phyloP scores from a whole-genome alignment of 2,797 vertebrate species.

The Pipistrellus pygmaeus region DNA sequence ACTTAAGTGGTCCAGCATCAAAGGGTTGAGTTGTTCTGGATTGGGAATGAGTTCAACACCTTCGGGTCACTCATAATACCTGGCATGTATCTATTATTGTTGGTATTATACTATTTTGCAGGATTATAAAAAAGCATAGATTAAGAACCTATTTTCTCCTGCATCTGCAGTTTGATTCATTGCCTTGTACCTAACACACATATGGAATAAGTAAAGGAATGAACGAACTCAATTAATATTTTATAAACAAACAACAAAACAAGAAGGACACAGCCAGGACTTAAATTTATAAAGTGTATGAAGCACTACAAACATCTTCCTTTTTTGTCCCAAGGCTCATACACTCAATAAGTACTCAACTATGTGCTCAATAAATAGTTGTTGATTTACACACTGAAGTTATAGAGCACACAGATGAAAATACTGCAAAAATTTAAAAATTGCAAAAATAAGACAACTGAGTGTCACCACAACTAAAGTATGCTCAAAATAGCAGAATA shows the following conservation, averaged over 20 bases:
- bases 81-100: background rate
- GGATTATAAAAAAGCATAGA: background rate
- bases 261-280: background rate
- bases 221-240: background rate
- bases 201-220: background rate
- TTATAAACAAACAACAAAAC: background rate
- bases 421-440: background rate
- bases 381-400: background rate
- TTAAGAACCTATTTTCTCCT: background rate
- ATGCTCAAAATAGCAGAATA: conserved; percentile 25
- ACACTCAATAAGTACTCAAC: background rate
- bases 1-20: background rate
- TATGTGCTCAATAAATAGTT: background rate
- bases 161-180: background rate
- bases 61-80: background rate
- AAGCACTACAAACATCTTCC: background rate
- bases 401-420: background rate
- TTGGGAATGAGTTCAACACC: background rate
- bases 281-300: background rate
- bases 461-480: background rate
- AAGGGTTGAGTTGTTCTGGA: background rate
- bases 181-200: background rate
- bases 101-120: background rate
- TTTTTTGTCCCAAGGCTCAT: background rate
- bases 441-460: background rate